Conservation (phyloP, 2,797 vertebrate genomes). For the Eupleurogrammus muticus region DNA sequence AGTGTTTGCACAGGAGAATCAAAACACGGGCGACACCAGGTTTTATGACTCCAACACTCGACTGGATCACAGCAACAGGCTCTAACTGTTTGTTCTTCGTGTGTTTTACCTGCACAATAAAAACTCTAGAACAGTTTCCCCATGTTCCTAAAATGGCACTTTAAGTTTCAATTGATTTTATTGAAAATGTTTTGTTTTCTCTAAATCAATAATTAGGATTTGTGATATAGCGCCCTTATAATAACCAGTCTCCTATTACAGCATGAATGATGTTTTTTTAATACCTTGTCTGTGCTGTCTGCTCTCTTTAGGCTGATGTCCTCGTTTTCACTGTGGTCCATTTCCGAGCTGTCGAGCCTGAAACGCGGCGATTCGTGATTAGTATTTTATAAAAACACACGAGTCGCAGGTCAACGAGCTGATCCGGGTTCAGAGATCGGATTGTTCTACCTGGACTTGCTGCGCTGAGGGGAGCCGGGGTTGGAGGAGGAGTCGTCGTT, state of each 20-base stretch:
- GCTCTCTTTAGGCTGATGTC: conserved; percentile 93
- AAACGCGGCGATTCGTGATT: conserved; percentile 6
- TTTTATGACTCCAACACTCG: conserved; percentile 56
- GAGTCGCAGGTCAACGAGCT: neutral
- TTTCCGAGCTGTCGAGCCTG: conserved; percentile 92
- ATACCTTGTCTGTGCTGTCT: conserved; percentile 89
- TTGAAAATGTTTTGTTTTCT: too few relatives aligned
- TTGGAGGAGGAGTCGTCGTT: conserved; percentile 97
- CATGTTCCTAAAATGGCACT: too few relatives aligned
- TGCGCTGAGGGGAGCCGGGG: conserved; percentile 94
- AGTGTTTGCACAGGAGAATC: conserved; percentile 62
- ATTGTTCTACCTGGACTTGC: conserved; percentile 87
- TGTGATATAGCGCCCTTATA: neutral
- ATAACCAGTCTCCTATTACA: neutral
- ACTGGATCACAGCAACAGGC: conserved; percentile 45
- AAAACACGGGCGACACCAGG: conserved; percentile 37
- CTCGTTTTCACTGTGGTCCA: conserved; percentile 98
- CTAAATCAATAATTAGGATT: too few relatives aligned
- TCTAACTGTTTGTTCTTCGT: neutral
- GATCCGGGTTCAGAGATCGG: too few relatives aligned
- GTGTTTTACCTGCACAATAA: too few relatives aligned
- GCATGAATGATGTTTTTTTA: neutral
- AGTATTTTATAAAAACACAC: neutral
- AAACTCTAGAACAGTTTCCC: too few relatives aligned
- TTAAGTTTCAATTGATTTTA: too few relatives aligned